phyloP scores from a whole-genome alignment of 2,797 vertebrate species.

The Halcyon badia region DNA sequence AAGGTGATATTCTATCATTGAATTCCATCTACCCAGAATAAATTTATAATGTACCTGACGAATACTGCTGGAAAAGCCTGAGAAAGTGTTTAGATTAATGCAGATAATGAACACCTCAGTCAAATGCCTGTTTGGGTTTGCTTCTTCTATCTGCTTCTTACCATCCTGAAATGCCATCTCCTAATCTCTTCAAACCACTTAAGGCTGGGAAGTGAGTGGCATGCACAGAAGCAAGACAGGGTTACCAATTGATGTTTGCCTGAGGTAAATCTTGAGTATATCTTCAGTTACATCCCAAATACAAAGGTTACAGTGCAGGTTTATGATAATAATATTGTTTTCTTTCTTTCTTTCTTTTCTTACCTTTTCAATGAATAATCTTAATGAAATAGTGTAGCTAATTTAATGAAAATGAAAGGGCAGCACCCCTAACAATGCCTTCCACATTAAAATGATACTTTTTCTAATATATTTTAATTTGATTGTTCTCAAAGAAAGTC shows the following conservation, averaged over 20 bases:
- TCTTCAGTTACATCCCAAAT: not conserved
- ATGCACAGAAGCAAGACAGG: not conserved
- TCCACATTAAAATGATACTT: not conserved
- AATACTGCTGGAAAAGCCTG: not conserved
- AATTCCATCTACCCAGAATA: not conserved
- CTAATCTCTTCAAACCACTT: not conserved
- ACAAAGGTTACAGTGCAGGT: not conserved
- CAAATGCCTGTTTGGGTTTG: not conserved
- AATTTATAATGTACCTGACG: not conserved
- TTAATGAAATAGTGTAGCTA: not conserved
- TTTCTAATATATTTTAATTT: not conserved
- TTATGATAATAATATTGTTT: not conserved
- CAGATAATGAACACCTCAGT: not conserved
- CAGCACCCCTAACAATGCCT: not conserved
- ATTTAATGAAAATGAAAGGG: not conserved
- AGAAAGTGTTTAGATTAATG: not conserved
- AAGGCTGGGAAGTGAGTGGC: fast-evolving
- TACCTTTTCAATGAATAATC: not conserved
- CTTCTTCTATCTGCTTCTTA: not conserved
- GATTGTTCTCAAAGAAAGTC: not conserved
- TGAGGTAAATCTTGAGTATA: not conserved
- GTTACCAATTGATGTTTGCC: not conserved
- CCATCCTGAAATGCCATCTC: not conserved
- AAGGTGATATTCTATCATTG: not conserved
- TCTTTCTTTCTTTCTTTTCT: not conserved